Evolutionary conservation across 2,113 vertebrate species (phyloP).

Genomic region (Plestiodon gilberti): DNA sequence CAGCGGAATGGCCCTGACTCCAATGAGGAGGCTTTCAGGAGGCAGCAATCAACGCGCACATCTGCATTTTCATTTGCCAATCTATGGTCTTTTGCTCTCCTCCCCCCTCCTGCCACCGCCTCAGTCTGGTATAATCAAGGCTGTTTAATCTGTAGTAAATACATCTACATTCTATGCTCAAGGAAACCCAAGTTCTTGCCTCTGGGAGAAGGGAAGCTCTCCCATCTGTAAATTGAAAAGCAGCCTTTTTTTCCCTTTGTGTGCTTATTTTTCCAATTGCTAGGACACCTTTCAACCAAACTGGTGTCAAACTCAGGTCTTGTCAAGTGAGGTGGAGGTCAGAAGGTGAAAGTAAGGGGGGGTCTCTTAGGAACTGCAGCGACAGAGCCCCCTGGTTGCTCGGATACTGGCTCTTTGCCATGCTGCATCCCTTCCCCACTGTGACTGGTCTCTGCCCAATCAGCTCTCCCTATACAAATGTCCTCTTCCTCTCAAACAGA

Average conservation of each 20-base stretch:
- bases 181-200: conserved; percentile 38
- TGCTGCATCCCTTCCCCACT: no score
- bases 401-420: not conserved
- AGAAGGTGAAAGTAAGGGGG: not conserved
- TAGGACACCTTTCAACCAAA: not conserved
- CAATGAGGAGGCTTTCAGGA: conserved; percentile 12
- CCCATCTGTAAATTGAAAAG: not conserved
- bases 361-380: no score
- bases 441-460: not conserved
- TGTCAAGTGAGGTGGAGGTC: not conserved
- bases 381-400: not conserved
- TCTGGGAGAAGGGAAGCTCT: not conserved
- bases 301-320: not conserved
- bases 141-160: conserved; percentile 1
- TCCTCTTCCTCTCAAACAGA: not conserved
- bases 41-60: conserved; percentile 32
- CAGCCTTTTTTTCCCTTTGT: not conserved
- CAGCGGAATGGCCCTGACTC: conserved; percentile 31
- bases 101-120: not conserved
- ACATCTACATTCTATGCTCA: conserved; percentile 47
- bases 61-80: conserved; percentile 57
- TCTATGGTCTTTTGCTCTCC: conserved; percentile 46
- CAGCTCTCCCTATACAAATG: not conserved
- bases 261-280: not conserved
- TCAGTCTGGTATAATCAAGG: not conserved